Evolutionary conservation across 2,888 invertebrate species (phyloP), one percentile per base, ranked within the genome.

Genomic region (Panopea generosa): DNA sequence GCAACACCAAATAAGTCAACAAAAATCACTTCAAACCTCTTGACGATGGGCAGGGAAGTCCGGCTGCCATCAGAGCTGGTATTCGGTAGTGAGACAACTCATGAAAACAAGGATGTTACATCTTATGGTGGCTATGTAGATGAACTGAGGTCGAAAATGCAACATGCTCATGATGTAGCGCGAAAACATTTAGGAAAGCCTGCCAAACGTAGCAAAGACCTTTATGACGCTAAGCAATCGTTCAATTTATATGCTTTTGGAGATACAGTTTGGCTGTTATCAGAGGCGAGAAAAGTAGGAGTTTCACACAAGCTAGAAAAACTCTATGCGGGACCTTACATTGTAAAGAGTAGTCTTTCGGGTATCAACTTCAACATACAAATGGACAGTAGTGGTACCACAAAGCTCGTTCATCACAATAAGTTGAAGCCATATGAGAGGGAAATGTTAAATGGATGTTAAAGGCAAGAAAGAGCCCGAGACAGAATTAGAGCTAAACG

Each of bases 401-500:
- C 45, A 14, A 47, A 26, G 26, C 22, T 40, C 18, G 57, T 71
- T 22, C 56, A 71, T 27, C 70, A 71, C 40, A 57, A 71, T 22
- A 71, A 56, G 52, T 60, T 75, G 33, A 75, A 69, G 53, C 52
- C 47, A 45, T 63, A 71, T 57, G 49, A 62, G 26, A 62, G 62
- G 11, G 47, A n/a, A n/a, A n/a, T n/a, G n/a, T n/a, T n/a, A n/a
- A n/a, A n/a, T n/a, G n/a, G n/a, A n/a, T n/a, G n/a, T n/a, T n/a
- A n/a, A n/a, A n/a, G n/a, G n/a, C n/a, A n/a, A n/a, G n/a, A n/a
- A n/a, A n/a, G n/a, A n/a, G n/a, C n/a, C n/a, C n/a, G n/a, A n/a
- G n/a, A n/a, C n/a, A n/a, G n/a, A n/a, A n/a, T n/a, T n/a, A n/a
- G n/a, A n/a, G n/a, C n/a, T n/a, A n/a, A 33, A 33, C 33, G 33